Base-by-base conservation (phyloP, 2,888 invertebrate species). In the Conus canariensis region DNA sequence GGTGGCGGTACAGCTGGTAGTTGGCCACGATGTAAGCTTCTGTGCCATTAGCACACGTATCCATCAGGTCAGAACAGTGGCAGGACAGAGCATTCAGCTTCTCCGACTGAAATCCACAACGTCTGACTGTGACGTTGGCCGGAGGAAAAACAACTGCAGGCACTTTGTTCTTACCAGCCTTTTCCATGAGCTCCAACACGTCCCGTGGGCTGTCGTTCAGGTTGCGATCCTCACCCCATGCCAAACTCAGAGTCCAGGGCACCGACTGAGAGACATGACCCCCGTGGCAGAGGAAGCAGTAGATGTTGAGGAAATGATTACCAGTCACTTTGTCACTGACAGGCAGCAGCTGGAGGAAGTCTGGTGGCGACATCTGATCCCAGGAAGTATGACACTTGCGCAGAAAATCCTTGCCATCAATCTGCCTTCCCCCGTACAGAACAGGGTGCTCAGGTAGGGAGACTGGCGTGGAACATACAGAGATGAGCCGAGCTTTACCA, bases 201-300 rank as follows among this genome's bases (percentile, higher is more conserved):
- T 22, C 58, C 85, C 58, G 58, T 6, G 85, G 85, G 30, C 77
- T 80, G 77, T 30, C 45, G 14, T 22, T 6, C 56, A 16, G 2
- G 82, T 19, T 80, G 14, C 16, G 3, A 30, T 30, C 12, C 10
- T 10, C 30, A 30, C 30, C 77, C 80, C 30, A 30, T 19, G 19
- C 56, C 56, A 56, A 16, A 19, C 30, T 82, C 9, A 85, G 14
- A 7, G 60, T 30, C 85, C 85, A 85, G 60, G 85, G 60, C 64
- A 60, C 25, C 4, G 64, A 56, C 16, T 30, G 59, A 10, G 59
- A 14, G 58, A 85, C 60, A 14, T 16, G 85, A 30, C 85, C 85
- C 85, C 85, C 85, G 30, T 60, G 85, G 22, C 85, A 85, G 25
- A 85, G 85, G 25, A 85, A 64, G 85, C 85, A 85, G 64, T 60